Base-by-base conservation (phyloP, 2,888 invertebrate genomes). In the Colletes collaris region DNA sequence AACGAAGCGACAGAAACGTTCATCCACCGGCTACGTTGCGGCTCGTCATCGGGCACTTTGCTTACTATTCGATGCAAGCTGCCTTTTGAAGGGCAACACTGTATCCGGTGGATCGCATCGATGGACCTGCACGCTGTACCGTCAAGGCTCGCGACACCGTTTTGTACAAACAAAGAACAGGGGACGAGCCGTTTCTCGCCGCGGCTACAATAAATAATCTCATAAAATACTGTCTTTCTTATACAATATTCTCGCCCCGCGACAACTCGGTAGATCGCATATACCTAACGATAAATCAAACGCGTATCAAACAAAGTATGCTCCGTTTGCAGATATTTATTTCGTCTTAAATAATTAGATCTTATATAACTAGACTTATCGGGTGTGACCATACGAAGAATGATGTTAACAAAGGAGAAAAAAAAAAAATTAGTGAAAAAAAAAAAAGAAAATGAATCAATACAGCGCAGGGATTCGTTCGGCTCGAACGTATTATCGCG, bases 21-120 rank as follows among this genome's bases (percentile, higher is more conserved):
- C 2, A 46, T 13, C 16, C 52, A 40, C 86, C 88, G 89, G 88
- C 89, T 91, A 93, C 93, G 90, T 81, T 92, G 92, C 93, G 93
- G 94, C 93, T 93, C 94, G 90, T 94, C 94, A 93, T 92, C 87
- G 91, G 94, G 94, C 93, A 92, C 91, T 93, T 93, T 92, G 93
- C 93, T 91, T 92, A 81, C 73, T 85, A 88, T 75, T 55, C n/a
- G 49, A 91, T 86, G 94, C 94, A 89, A 94, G 94, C 94, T 94
- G 94, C 94, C 94, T 93, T 91, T 91, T 94, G 93, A 94, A 94
- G 94, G 93, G 94, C 94, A 93, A 93, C 93, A 93, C 89, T 69
- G 87, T 85, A 77, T 37, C 69, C 76, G 73, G 64, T 68, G 19
- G 27, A 72, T 27, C 56, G 65, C 87, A 60, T 63, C 86, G 73